These are phyloP conservation scores for Hoplias malabaricus DNA, from an alignment of 2,113 vertebrate species.

Conservation along the genomic window DNA sequence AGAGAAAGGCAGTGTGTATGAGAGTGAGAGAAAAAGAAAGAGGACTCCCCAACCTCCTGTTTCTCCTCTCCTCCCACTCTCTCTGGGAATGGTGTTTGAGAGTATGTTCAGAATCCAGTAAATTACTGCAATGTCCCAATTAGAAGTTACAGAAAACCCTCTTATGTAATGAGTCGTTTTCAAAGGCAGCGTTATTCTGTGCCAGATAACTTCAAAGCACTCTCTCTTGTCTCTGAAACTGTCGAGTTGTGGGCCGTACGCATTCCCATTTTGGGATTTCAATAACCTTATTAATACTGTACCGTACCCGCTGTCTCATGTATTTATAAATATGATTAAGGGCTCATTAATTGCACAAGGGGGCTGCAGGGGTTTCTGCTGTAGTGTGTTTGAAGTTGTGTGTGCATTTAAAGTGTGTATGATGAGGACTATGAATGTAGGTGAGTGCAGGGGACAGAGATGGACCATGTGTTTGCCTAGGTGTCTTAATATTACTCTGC, in stretches of 20 bases:
- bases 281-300: background rate
- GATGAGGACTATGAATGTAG: background rate
- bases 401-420: background rate
- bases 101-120: conserved; percentile 53
- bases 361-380: background rate
- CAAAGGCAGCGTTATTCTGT: conserved; percentile 59
- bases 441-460: background rate
- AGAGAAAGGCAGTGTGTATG: background rate
- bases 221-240: conserved; percentile 22
- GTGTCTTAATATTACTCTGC: background rate
- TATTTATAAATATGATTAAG: background rate
- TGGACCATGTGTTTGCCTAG: conserved; percentile 5
- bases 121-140: conserved; percentile 62
- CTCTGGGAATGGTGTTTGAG: conserved; percentile 43
- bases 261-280: conserved; percentile 14
- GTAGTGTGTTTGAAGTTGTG: background rate
- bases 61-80: conserved; percentile 34
- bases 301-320: background rate
- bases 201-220: conserved; percentile 56
- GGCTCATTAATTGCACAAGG: background rate
- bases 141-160: conserved; percentile 52
- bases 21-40: background rate
- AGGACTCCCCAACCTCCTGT: conserved; percentile 29
- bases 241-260: conserved; percentile 19
- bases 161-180: conserved; percentile 60